Percentiles rank a stretch among this genome's conserved stretches.
phyloP scores from a whole-genome alignment of 2,888 invertebrate species.

The Yponomeuta malinellus region DNA sequence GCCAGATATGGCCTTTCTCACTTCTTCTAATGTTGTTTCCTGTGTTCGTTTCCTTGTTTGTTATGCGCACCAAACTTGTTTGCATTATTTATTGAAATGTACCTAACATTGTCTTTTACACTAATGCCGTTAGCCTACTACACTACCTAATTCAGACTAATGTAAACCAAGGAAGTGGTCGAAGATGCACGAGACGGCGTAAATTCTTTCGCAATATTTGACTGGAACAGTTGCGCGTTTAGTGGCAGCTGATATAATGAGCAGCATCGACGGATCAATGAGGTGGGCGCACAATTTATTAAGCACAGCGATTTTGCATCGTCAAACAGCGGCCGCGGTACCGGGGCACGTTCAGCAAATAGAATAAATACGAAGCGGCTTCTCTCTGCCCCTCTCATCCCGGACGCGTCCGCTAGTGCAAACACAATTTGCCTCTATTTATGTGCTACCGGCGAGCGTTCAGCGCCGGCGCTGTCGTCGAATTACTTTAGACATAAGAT shows the following conservation, averaged over 20 bases:
- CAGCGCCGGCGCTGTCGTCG: conserved; percentile 27
- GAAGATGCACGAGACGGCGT: background rate
- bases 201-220: background rate
- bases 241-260: conserved; percentile 32
- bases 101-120: conserved; percentile 1
- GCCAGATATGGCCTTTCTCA: conserved; percentile 44
- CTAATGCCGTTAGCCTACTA: background rate
- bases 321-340: conserved; percentile 62
- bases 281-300: conserved; percentile 61
- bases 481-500: conserved; percentile 35
- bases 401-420: conserved; percentile 45
- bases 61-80: conserved; percentile 23
- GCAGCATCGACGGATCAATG: conserved; percentile 64
- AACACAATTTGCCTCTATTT: conserved; percentile 66
- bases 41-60: conserved; percentile 28
- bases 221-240: background rate
- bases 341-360: conserved; percentile 70
- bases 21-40: conserved; percentile 42
- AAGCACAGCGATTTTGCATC: conserved; percentile 70
- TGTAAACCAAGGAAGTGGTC: background rate
- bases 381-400: conserved; percentile 33
- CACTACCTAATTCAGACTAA: background rate
- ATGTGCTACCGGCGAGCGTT: conserved; percentile 41
- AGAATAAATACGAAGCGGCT: conserved; percentile 64
- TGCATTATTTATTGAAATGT: conserved; percentile 16